Evolutionary conservation across 35 echinoderm and acorn worm species (phyloP).

Genomic region (Lytechinus variegatus): DNA sequence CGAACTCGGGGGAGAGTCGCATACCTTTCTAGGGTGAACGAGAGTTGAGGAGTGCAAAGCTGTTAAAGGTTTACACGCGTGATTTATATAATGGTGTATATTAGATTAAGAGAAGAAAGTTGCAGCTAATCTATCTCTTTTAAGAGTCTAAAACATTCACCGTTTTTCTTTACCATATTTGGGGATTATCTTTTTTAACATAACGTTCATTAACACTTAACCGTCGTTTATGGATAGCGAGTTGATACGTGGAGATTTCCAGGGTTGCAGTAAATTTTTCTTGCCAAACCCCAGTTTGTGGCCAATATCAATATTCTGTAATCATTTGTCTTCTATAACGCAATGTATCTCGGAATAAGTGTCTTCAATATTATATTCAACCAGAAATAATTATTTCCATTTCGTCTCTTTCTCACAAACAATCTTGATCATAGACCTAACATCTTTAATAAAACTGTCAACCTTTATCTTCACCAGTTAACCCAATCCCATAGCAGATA

Average conservation of each 20-base stretch:
- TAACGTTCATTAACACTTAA: no score
- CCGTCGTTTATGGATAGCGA: no score
- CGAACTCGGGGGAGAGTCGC: not conserved
- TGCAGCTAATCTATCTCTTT: no score
- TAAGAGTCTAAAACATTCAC: no score
- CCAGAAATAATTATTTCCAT: not conserved
- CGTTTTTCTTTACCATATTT: no score
- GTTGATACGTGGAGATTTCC: no score
- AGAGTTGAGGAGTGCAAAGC: not conserved
- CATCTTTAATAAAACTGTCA: not conserved
- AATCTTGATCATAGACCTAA: not conserved
- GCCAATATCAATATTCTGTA: not conserved
- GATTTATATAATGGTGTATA: no score
- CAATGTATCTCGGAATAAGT: not conserved
- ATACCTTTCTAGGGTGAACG: not conserved
- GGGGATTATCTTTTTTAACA: no score
- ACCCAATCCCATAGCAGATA: not conserved
- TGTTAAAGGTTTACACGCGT: not conserved
- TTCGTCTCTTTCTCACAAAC: not conserved
- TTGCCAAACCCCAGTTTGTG: no score
- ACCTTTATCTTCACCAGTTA: not conserved
- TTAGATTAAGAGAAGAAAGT: no score
- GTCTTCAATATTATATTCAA: no score
- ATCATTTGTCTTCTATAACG: not conserved
- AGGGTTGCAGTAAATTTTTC: no score